Evolutionary conservation across 2,797 vertebrate species (phyloP), one percentile per base, ranked within the genome.

Genomic region (Chrosomus eos): DNA sequence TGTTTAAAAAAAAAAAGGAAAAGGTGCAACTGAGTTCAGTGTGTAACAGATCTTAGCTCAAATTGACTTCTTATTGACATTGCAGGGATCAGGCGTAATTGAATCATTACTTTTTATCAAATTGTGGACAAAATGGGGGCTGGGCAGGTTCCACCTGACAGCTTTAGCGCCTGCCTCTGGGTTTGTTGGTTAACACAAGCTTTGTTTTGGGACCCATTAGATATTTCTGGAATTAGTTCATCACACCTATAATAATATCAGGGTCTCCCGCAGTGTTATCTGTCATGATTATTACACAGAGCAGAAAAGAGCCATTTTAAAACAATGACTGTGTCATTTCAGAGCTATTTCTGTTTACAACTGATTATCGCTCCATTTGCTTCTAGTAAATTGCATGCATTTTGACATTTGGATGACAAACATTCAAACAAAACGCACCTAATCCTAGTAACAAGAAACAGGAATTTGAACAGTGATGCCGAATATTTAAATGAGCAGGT

Each of bases 111-210:
- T 73, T 85, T 81, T 83, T 19, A 85, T 58, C 81, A 75, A 14
- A 81, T 88, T 85, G 28, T 81, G 11, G 53, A 38, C 51, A 75
- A 86, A 88, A 79, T 81, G 26, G 66, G 74, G 86, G 77, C 85
- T 85, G 64, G 75, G 80, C 60, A 76, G 60, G 58, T 51, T 85
- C 73, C 28, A 70, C 79, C 60, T 80, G 84, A 82, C 64, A 51
- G 43, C 80, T 80, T 67, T 33, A 80, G 26, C 62, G 6, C 55
- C 68, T 82, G 62, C 66, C 19, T 31, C 9, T 78, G 53, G 62
- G 66, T 78, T 45, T 60, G 66, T 33, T 77, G 38, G 36, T 76
- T 55, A 67, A 58, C 28, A 58, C 64, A 58, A 68, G 19, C 53
- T 33, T 62, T 33, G 45, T 73, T 82, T 82, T 82, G 43, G 40